These are phyloP conservation scores for Macquaria ambigua DNA, from an alignment of 2,113 vertebrate genomes.

Conservation along the genomic window DNA sequence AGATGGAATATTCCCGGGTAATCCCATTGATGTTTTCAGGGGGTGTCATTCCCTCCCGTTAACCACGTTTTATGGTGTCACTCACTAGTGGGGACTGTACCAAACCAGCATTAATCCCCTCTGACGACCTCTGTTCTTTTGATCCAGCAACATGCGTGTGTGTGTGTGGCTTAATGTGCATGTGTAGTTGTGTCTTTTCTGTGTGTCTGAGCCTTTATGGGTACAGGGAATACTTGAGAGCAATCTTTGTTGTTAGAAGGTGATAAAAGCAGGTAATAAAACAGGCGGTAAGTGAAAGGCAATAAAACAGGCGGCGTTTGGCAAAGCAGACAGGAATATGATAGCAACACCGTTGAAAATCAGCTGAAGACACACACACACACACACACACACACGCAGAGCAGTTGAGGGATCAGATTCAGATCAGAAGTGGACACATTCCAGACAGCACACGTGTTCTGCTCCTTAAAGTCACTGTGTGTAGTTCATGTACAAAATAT, in stretches of 20 bases:
- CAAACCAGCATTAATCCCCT: constrained; percentile 61
- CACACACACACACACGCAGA: constrained; percentile 9
- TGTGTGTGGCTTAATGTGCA: background rate
- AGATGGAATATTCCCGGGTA: constrained; percentile 37
- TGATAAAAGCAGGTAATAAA: constrained; percentile 36
- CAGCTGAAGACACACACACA: constrained; percentile 20
- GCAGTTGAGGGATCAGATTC: constrained; percentile 26
- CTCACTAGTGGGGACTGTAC: constrained; percentile 48
- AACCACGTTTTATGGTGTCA: constrained; percentile 46
- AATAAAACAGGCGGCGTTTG: constrained; percentile 14
- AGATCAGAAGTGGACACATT: constrained; percentile 34
- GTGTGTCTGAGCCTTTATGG: background rate
- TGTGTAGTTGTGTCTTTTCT: background rate
- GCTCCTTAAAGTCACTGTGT: constrained; percentile 22
- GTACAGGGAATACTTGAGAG: background rate
- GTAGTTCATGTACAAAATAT: constrained; percentile 7
- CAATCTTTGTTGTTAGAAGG: constrained; percentile 34
- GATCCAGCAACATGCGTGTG: constrained; percentile 26
- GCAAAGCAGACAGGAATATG: constrained; percentile 40
- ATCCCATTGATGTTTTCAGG: constrained; percentile 69
- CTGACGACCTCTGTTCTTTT: constrained; percentile 39
- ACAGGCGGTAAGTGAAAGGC: constrained; percentile 28
- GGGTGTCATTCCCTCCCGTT: constrained; percentile 36
- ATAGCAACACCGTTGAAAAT: background rate
- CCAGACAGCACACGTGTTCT: constrained; percentile 41